Evolutionary conservation across 92 coral and sea anemone genomes (phyloP), one percentile per base, ranked within the genome.

Genomic region (Blastomussa wellsi): DNA sequence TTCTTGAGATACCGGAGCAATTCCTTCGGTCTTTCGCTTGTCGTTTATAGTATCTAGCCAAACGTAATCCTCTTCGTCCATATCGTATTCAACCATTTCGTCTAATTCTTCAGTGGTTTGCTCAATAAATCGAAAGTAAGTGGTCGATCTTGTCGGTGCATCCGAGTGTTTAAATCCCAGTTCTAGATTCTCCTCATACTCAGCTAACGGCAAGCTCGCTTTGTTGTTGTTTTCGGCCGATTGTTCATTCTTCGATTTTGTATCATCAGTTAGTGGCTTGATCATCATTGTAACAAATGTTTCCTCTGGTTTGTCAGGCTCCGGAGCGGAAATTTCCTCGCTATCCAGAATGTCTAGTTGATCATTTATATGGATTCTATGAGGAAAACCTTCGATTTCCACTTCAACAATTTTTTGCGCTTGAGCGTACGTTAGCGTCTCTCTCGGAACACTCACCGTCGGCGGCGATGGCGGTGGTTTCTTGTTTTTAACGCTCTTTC

Each of bases 341-440:
- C 92, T 91, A 35, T 97, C 99, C 11, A 92, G 60, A 70, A 97
- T 89, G 64, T 87, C 91, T 44, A 97, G 81, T 62, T 87, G 87
- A 80, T 97, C 98, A 81, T 84, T 93, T 55, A 97, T 97, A 72
- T 95, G 97, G 77, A 97, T 90, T 88, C 99, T 84, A 62, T 94
- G 97, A 47, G 92, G 93, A 72, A 89, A 85, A 59, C 99, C 99
- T 28, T 93, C 98, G 81, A 94, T 88, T 90, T 97, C 99, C 80
- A 97, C 98, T 83, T 97, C 99, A 47, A 97, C 99, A 85, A 93
- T 97, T 80, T 95, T 86, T 79, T 94, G 98, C 39, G 99, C 99
- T 88, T 97, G 99, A 79, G 99, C 99, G 89, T 97, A 97, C 35
- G 99, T 97, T 69, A 97, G 97, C 55, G 98, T 97, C 89, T 97